These are phyloP conservation scores for Sicus ferrugineus DNA, from an alignment of 2,888 invertebrate species.

Conservation along the genomic window DNA sequence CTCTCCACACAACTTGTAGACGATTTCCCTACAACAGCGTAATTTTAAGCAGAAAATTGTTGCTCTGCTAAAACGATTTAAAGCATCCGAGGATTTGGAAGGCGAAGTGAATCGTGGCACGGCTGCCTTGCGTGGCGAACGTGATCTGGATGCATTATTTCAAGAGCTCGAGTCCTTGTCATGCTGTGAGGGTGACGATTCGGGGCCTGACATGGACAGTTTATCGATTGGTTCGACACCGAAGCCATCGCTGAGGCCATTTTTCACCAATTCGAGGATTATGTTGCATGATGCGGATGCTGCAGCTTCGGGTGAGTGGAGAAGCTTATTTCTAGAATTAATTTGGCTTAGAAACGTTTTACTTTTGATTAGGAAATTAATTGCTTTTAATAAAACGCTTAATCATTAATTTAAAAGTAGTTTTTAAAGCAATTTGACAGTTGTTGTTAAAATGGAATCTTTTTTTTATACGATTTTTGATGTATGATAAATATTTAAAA, in stretches of 20 bases:
- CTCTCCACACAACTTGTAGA: constrained; percentile 46
- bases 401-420: background rate
- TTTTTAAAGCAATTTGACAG: background rate
- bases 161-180: constrained; percentile 95
- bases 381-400: no score
- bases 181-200: constrained; percentile 83
- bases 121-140: constrained; percentile 74
- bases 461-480: no score
- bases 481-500: no score
- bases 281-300: constrained; percentile 68
- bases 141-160: constrained; percentile 92
- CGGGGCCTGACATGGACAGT: constrained; percentile 93
- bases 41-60: constrained; percentile 98
- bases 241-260: constrained; percentile 93
- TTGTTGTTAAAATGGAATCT: no score
- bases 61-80: constrained; percentile 90
- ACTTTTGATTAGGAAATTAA: no score
- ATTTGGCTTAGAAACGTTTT: no score
- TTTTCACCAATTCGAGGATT: constrained; percentile 90
- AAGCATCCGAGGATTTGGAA: constrained; percentile 89
- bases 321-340: no score
- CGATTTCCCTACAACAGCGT: constrained; percentile 74
- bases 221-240: constrained; percentile 97
- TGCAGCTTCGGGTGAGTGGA: constrained; percentile 43
- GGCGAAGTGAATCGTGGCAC: constrained; percentile 71